Conservation (phyloP, 2,888 invertebrate species). For the Hirtodrosophila cameraria region DNA sequence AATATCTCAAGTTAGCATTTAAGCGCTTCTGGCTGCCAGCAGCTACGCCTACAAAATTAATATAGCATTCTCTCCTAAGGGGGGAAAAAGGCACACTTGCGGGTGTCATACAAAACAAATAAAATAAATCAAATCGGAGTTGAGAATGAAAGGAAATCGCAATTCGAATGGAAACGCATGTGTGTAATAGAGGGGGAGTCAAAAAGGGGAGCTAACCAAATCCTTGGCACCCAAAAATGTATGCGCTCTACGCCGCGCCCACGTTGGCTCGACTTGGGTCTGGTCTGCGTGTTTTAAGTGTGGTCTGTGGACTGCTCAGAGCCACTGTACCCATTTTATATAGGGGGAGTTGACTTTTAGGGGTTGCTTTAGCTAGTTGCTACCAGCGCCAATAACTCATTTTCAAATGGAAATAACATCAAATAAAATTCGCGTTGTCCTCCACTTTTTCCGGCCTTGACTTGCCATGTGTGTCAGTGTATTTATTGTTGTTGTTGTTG, state of each 20-base stretch:
- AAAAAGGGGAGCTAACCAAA: conserved; percentile 48
- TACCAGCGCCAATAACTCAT: conserved; percentile 78
- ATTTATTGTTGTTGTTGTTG: conserved; percentile 28
- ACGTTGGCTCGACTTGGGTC: conserved; percentile 7
- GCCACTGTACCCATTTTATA: background rate
- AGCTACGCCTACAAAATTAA: conserved; percentile 78
- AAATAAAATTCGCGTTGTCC: conserved; percentile 74
- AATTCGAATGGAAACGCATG: conserved; percentile 62
- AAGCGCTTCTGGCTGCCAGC: conserved; percentile 62
- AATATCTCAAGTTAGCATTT: conserved; percentile 53
- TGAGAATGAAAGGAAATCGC: conserved; percentile 68
- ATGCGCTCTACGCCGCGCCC: conserved; percentile 63
- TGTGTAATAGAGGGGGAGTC: conserved; percentile 34
- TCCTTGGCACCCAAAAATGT: conserved; percentile 64
- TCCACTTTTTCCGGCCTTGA: conserved; percentile 60
- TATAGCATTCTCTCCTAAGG: conserved; percentile 68
- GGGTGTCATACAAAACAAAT: conserved; percentile 83
- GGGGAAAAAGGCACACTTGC: conserved; percentile 73
- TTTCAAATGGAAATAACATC: conserved; percentile 77
- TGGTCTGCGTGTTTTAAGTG: conserved; percentile 28
- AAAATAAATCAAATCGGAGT: conserved; percentile 82
- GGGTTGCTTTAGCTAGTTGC: too few species aligned
- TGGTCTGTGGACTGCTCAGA: conserved; percentile 29
- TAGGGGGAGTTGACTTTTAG: conserved; percentile 47
- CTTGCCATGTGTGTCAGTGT: conserved; percentile 61